Evolutionary conservation across 2,113 vertebrate genomes (phyloP).

Genomic region (Trogon melanurus): DNA sequence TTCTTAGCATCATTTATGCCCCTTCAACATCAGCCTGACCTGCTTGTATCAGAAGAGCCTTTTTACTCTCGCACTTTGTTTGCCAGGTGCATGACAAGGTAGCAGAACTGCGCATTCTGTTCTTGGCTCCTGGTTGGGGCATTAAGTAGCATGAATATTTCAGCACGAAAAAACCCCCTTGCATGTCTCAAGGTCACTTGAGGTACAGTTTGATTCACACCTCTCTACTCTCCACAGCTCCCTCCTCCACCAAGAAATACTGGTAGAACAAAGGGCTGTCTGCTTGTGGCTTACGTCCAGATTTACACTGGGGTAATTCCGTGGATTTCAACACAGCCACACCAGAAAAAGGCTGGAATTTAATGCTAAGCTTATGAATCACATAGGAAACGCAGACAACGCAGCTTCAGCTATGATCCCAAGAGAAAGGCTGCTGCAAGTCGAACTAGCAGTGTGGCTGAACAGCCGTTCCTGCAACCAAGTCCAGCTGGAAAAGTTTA

Average conservation of each 20-base stretch:
- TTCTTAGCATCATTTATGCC: neutral
- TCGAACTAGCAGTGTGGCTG: neutral
- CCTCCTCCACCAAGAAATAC: constrained; percentile 6
- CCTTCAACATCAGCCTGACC: neutral
- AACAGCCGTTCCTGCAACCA: neutral
- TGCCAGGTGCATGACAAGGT: neutral
- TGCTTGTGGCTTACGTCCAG: neutral
- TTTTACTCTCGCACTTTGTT: neutral
- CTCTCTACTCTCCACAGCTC: neutral
- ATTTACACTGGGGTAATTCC: constrained; percentile 40
- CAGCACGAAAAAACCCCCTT: neutral
- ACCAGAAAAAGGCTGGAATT: constrained; percentile 47
- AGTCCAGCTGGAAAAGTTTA: neutral
- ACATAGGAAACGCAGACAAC: constrained; percentile 35
- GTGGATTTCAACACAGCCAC: constrained; percentile 58
- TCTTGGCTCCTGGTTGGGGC: neutral
- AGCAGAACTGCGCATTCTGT: neutral
- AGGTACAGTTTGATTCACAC: constrained; percentile 10
- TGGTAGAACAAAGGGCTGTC: neutral
- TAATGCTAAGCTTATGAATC: constrained; percentile 53
- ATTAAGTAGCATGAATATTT: neutral
- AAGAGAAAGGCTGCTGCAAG: constrained; percentile 26
- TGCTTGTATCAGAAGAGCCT: neutral
- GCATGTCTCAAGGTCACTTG: constrained; percentile 44
- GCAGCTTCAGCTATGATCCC: constrained; percentile 2